Conservation (phyloP, 1,140 invertebrate species). For the Tetraneura akinire region DNA sequence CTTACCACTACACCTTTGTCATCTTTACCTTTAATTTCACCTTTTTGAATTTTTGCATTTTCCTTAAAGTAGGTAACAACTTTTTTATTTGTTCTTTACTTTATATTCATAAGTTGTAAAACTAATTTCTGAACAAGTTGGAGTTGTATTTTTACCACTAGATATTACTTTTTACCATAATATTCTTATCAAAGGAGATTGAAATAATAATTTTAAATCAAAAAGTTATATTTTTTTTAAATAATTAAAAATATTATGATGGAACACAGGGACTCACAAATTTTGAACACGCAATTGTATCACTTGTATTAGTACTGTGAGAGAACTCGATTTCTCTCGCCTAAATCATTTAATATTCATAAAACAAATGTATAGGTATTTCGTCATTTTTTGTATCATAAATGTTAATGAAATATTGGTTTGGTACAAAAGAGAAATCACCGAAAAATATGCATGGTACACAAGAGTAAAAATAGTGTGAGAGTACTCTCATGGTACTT, state of each 20-base stretch:
- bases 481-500: neutral
- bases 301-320: conserved; percentile 11
- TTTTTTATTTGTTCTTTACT: conserved; percentile 56
- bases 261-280: conserved; percentile 16
- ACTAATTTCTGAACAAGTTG: too few species aligned
- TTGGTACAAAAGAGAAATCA: conserved; percentile 6
- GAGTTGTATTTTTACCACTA: too few species aligned
- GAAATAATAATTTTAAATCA: conserved; percentile 14
- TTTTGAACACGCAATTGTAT: neutral
- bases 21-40: conserved; percentile 57
- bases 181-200: conserved; percentile 3
- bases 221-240: neutral
- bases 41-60: conserved; percentile 58
- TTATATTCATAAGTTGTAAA: too few species aligned
- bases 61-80: conserved; percentile 56
- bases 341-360: conserved; percentile 7
- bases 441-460: conserved; percentile 2
- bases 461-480: conserved; percentile 4
- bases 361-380: conserved; percentile 19
- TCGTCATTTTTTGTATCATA: conserved; percentile 2
- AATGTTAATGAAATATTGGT: conserved; percentile 18
- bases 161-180: too few species aligned
- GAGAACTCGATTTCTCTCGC: neutral
- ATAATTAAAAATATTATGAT: neutral
- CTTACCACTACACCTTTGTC: conserved; percentile 54